phyloP scores from a whole-genome alignment of 2,797 vertebrate genomes.

The Neopelma chrysocephalum region DNA sequence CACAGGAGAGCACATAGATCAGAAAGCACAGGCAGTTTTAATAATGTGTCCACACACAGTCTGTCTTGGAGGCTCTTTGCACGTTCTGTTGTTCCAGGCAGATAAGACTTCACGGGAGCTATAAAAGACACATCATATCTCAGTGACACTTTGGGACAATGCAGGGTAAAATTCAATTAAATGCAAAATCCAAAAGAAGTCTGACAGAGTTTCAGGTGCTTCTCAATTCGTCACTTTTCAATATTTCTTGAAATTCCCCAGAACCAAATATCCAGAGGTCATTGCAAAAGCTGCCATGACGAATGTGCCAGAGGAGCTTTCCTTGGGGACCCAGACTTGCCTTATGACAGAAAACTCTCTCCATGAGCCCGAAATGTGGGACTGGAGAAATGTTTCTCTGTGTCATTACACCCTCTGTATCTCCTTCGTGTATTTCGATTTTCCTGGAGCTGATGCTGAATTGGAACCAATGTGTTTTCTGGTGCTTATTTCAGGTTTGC shows the following conservation, averaged over 20 bases:
- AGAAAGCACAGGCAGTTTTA: not conserved
- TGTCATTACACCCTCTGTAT: not conserved
- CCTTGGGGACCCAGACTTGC: not conserved
- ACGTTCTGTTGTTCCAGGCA: not conserved
- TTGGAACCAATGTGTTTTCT: not conserved
- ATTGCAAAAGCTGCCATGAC: not conserved
- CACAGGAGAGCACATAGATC: not conserved
- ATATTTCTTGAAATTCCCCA: slow-evolving; percentile 27
- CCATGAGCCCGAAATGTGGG: not conserved
- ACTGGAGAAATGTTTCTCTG: not conserved
- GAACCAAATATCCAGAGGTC: slow-evolving; percentile 19
- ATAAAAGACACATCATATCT: not conserved
- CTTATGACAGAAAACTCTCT: not conserved
- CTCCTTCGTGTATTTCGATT: not conserved
- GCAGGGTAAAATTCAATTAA: slow-evolving; percentile 48
- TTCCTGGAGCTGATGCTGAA: not conserved
- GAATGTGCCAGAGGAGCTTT: not conserved
- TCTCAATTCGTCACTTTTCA: slow-evolving; percentile 29
- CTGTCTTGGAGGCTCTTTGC: not conserved
- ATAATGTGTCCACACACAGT: not conserved
- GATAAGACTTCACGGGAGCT: not conserved
- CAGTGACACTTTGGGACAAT: slow-evolving; percentile 18
- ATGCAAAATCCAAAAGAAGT: not conserved
- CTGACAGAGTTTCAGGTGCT: not conserved
- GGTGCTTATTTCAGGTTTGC: not conserved